A percentile compares a stretch with the other conserved stretches of the same genome.
phyloP scores from a whole-genome alignment of 2,888 invertebrate genomes.

The Tuberolachnus salignus region DNA sequence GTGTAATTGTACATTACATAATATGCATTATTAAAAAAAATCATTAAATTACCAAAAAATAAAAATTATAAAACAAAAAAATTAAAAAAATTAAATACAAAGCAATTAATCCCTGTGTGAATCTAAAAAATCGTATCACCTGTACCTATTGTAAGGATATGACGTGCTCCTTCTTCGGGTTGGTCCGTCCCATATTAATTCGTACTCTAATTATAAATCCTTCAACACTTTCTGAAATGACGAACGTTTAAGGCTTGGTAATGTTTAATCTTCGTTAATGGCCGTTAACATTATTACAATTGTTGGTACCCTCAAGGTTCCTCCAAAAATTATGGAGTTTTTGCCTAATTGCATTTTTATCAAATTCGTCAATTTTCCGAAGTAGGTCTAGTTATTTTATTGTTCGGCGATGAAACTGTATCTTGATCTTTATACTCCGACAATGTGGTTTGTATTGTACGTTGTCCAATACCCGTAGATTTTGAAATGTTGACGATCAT shows the following conservation, averaged over 20 bases:
- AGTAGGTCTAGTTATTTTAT: background rate
- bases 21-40: slow-evolving; percentile 10
- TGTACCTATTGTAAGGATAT: background rate
- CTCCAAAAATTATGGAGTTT: background rate
- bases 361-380: background rate
- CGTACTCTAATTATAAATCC: background rate
- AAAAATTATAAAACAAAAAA: background rate
- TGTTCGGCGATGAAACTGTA: slow-evolving; percentile 11
- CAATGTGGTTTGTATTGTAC: slow-evolving; percentile 21
- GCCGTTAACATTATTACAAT: background rate
- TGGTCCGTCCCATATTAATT: background rate
- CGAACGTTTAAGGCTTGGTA: background rate
- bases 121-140: background rate
- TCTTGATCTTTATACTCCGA: background rate
- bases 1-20: background rate
- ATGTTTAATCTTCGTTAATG: background rate
- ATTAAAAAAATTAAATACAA: slow-evolving; percentile 6
- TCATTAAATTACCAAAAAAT: background rate
- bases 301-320: background rate
- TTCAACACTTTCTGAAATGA: background rate
- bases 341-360: background rate
- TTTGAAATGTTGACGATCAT: background rate
- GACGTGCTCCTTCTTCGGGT: slow-evolving; percentile 3
- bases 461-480: slow-evolving; percentile 9
- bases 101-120: background rate